Evolutionary conservation across 2,113 vertebrate genomes (phyloP), one percentile per base, ranked within the genome.

Genomic region (Candoia aspera): DNA sequence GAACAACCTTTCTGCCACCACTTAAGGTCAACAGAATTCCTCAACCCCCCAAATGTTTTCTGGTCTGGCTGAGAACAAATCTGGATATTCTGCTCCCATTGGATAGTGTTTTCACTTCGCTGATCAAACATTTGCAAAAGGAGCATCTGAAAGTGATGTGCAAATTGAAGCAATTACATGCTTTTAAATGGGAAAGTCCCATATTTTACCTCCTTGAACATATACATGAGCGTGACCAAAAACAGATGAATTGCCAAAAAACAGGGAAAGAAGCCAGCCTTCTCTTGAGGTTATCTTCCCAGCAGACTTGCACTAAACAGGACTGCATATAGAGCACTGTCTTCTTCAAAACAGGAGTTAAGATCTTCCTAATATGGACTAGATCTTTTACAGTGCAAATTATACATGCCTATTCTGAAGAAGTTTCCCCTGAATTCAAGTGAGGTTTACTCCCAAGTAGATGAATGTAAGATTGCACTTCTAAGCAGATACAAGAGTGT

Each of bases 401-500:
- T 68, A n/a, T n/a, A 68, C 4, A 64, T 64, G 26, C 26, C 29
- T 68, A 4, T n/a, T n/a, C n/a, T 68, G 62, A 68, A 62, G 60
- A 62, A 68, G n/a, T 13, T 68, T 23, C 79, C 19, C 6, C 19
- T 83, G 79, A 83, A 42, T 83, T 46, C 79, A 83, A 83, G 33
- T 83, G 15, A 83, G 8, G 37, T 42, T 37, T 83, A 33, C 73
- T 83, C n/a, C 73, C 33, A 68, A n/a, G 24, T 42, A 42, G 33
- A 83, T 42, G 15, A 83, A 42, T 29, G 29, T 26, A 86, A 13
- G 21, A n/a, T 86, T 54, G 26, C 21, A 86, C 26, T 55, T 13
- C 21, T 68, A 90, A 92, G 33, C 91, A 89, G 13, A 92, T 95
- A 92, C 85, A 93, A 86, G 83, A 42, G 53, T 23, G 93, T 89